These are phyloP conservation scores for Stenurella melanura DNA, from an alignment of 2,888 invertebrate species.

Conservation along the genomic window DNA sequence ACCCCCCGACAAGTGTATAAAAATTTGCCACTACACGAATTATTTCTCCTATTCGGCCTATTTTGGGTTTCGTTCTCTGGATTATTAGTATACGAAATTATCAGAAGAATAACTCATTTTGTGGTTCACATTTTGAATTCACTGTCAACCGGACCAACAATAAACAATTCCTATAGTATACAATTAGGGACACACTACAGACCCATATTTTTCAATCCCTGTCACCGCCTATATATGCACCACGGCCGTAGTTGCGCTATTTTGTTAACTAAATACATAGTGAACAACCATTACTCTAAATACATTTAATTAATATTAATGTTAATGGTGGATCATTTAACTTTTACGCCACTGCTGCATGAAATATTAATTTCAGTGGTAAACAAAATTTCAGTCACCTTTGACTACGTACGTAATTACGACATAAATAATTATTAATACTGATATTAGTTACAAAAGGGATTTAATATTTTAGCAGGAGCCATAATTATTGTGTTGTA, in stretches of 20 bases:
- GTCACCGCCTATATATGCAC: neutral
- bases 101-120: no score
- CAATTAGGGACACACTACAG: no score
- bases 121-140: no score
- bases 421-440: slow-evolving; percentile 40
- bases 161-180: no score
- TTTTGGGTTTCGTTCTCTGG: no score
- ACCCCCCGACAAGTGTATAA: no score
- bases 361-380: slow-evolving; percentile 22
- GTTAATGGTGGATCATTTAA: slow-evolving; percentile 20
- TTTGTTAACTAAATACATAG: slow-evolving; percentile 3
- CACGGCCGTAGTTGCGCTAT: neutral
- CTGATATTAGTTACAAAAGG: slow-evolving; percentile 44
- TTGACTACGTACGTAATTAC: slow-evolving; percentile 27
- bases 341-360: slow-evolving; percentile 11
- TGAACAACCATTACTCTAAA: slow-evolving; percentile 8
- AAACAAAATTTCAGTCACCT: slow-evolving; percentile 22
- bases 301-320: slow-evolving; percentile 24
- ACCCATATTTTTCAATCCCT: neutral
- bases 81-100: no score
- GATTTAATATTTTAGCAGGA: slow-evolving; percentile 34
- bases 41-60: no score
- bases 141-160: no score
- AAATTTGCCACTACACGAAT: no score
- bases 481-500: slow-evolving; percentile 47